These are phyloP conservation scores for Anadara kagoshimensis DNA, from an alignment of 1,140 invertebrate genomes.

Conservation along the genomic window DNA sequence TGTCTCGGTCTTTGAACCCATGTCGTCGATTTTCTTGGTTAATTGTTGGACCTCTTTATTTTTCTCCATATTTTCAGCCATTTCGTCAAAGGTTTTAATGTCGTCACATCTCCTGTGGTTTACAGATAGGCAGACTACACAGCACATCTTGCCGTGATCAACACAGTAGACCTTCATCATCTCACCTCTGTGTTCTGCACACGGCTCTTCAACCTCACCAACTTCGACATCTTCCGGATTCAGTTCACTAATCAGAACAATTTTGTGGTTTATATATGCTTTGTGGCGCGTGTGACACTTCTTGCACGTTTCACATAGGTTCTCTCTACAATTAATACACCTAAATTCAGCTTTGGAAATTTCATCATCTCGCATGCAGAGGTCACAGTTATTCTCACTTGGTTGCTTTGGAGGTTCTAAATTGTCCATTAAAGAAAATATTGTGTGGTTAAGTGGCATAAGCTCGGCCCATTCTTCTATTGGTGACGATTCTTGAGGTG, in stretches of 20 bases:
- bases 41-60: no score
- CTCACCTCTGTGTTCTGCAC: slow-evolving; percentile 12
- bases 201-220: slow-evolving; percentile 11
- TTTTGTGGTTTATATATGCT: background rate
- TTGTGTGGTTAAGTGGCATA: background rate
- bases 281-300: background rate
- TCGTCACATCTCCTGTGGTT: slow-evolving; percentile 28
- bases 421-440: background rate
- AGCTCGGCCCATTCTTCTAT: slow-evolving; percentile 1
- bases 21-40: no score
- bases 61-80: background rate
- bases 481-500: background rate
- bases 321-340: slow-evolving; percentile 23
- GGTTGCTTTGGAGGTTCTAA: background rate
- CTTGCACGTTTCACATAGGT: slow-evolving; percentile 12
- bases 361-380: slow-evolving; percentile 6
- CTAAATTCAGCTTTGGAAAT: background rate
- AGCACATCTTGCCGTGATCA: slow-evolving; percentile 24
- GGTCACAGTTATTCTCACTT: background rate
- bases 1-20: no score
- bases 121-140: slow-evolving; percentile 24
- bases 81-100: slow-evolving; percentile 24
- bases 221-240: background rate
- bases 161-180: slow-evolving; percentile 24
- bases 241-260: slow-evolving; percentile 1